phyloP scores from a whole-genome alignment of 2,888 invertebrate species.

The Torymus auratus region DNA sequence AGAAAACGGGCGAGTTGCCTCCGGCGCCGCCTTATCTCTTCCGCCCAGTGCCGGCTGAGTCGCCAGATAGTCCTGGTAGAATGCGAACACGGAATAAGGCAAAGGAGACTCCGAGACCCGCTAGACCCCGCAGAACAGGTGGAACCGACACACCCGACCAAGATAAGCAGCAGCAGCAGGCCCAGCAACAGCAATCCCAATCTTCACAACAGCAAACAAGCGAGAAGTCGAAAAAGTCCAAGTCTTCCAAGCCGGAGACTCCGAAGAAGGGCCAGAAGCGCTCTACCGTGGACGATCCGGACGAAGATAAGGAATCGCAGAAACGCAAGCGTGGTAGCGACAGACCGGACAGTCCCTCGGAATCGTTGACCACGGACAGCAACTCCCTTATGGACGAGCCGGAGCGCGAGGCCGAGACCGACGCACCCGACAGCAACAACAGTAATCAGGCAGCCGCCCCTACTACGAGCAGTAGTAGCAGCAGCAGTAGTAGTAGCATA shows the following conservation, averaged over 20 bases:
- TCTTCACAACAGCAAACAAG: constrained; percentile 74
- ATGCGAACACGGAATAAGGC: constrained; percentile 91
- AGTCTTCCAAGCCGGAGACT: constrained; percentile 72
- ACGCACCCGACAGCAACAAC: constrained; percentile 68
- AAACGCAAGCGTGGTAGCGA: constrained; percentile 80
- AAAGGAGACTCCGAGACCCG: constrained; percentile 81
- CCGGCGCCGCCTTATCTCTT: constrained; percentile 79
- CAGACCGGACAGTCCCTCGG: constrained; percentile 86
- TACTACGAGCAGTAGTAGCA: constrained; percentile 29
- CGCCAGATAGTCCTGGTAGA: constrained; percentile 90
- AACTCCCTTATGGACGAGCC: constrained; percentile 87
- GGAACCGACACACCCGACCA: constrained; percentile 80
- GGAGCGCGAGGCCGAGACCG: constrained; percentile 74
- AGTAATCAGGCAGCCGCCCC: constrained; percentile 59
- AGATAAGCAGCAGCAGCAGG: constrained; percentile 73
- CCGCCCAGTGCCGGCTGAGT: constrained; percentile 79
- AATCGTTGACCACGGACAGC: constrained; percentile 90
- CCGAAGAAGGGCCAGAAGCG: constrained; percentile 80
- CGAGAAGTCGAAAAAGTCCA: constrained; percentile 76
- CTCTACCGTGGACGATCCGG: constrained; percentile 79
- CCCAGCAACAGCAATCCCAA: constrained; percentile 59
- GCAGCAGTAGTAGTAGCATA: constrained; percentile 43
- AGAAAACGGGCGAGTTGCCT: constrained; percentile 87
- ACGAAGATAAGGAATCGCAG: constrained; percentile 80
- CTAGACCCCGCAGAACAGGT: constrained; percentile 80